Percentiles rank a stretch among this genome's conserved stretches.
Evolutionary conservation across 2,888 invertebrate genomes (phyloP).

Genomic region (Sarcophaga rosellei): DNA sequence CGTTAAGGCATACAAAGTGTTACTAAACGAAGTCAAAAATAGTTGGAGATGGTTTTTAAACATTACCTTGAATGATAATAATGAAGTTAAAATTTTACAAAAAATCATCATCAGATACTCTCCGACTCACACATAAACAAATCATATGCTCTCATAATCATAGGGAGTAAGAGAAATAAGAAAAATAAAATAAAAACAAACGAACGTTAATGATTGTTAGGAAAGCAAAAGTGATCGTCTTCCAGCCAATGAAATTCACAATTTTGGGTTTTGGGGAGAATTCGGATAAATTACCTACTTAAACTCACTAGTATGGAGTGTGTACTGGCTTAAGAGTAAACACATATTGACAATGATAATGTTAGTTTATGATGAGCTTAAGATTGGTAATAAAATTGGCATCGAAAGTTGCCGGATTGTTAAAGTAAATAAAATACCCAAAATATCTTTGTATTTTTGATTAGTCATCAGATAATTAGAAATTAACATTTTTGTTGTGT

Average conservation of each 20-base stretch:
- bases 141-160: constrained; percentile 56
- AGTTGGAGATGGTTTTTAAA: constrained; percentile 25
- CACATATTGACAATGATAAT: background rate
- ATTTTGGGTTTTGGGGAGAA: constrained; percentile 30
- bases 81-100: constrained; percentile 73
- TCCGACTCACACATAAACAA: background rate
- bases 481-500: too few species aligned
- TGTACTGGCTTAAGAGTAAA: background rate
- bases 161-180: constrained; percentile 11
- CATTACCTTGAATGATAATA: constrained; percentile 71
- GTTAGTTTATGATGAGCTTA: background rate
- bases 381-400: background rate
- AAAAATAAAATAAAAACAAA: constrained; percentile 16
- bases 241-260: constrained; percentile 73
- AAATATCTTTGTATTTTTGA: background rate
- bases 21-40: background rate
- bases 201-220: constrained; percentile 48
- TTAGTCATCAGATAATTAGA: background rate
- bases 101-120: constrained; percentile 52
- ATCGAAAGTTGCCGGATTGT: background rate
- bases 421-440: background rate
- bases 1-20: background rate
- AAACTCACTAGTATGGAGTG: background rate
- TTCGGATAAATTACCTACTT: background rate
- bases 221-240: constrained; percentile 79